These are phyloP conservation scores for Chiridota heheva DNA, from an alignment of 35 echinoderm and acorn worm genomes.

Conservation along the genomic window DNA sequence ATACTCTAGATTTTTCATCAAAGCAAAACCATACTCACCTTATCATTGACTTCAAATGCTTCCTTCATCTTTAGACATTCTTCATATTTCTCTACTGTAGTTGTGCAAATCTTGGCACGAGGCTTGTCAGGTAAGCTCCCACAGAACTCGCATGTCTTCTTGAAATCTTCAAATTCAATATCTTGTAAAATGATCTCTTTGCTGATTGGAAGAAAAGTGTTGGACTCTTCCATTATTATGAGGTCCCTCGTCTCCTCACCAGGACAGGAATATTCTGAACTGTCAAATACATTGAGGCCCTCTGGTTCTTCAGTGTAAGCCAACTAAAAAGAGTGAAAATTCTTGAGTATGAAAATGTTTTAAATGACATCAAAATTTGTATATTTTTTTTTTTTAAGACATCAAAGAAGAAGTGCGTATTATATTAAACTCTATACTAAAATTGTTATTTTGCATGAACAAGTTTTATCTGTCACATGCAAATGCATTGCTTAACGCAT, in stretches of 20 bases:
- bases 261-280: slow-evolving; percentile 57
- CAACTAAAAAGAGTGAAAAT: too few relatives aligned
- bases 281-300: slow-evolving; percentile 69
- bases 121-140: slow-evolving; percentile 60
- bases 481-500: too few relatives aligned
- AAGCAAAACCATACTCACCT: slow-evolving; percentile 64
- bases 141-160: slow-evolving; percentile 34
- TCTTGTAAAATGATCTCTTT: slow-evolving; percentile 38
- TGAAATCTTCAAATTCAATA: slow-evolving; percentile 46
- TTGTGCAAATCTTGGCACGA: slow-evolving; percentile 73
- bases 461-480: too few relatives aligned
- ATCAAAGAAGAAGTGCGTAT: too few relatives aligned
- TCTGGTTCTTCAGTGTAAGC: slow-evolving; percentile 23
- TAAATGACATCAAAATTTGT: too few relatives aligned
- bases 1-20: too few relatives aligned
- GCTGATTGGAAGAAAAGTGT: slow-evolving; percentile 23
- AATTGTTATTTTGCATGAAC: too few relatives aligned
- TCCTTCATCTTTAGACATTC: slow-evolving; percentile 69
- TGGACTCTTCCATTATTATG: slow-evolving; percentile 79
- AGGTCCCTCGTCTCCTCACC: too few relatives aligned
- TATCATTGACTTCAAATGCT: slow-evolving; percentile 44
- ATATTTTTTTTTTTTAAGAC: too few relatives aligned
- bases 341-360: too few relatives aligned
- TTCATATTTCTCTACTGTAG: slow-evolving; percentile 25
- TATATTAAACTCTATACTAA: too few relatives aligned